A percentile compares a stretch with the other conserved stretches of the same genome.
Conservation (phyloP, 2,113 vertebrate genomes). For the Larimichthys polyactis region DNA sequence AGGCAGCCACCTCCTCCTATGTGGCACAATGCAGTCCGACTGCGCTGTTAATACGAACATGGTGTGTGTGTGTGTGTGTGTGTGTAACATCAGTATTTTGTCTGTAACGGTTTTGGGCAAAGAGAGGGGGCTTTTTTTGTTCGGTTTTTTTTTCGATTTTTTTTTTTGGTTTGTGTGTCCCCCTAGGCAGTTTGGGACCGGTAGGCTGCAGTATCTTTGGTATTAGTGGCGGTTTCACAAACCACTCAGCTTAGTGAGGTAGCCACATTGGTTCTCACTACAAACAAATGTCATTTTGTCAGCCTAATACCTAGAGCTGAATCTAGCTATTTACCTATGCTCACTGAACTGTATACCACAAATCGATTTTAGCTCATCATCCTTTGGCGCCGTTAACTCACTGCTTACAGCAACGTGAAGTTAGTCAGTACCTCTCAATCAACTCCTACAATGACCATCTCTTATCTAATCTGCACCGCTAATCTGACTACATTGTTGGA, state of each 20-base stretch:
- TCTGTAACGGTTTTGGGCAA: slow-evolving; percentile 46
- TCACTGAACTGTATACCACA: slow-evolving; percentile 77
- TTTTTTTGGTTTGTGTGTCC: slow-evolving; percentile 70
- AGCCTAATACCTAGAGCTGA: slow-evolving; percentile 74
- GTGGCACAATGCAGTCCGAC: slow-evolving; percentile 84
- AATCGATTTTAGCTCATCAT: slow-evolving; percentile 72
- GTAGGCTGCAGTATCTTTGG: slow-evolving; percentile 98
- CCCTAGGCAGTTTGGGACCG: slow-evolving; percentile 90
- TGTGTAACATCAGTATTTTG: slow-evolving; percentile 9
- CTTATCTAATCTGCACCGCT: slow-evolving; percentile 77
- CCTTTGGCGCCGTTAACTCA: slow-evolving; percentile 74
- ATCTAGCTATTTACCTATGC: slow-evolving; percentile 76
- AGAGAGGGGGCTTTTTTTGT: slow-evolving; percentile 16
- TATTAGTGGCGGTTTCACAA: slow-evolving; percentile 97
- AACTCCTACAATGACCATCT: slow-evolving; percentile 70
- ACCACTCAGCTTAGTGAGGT: slow-evolving; percentile 98
- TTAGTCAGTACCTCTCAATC: slow-evolving; percentile 69
- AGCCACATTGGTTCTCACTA: slow-evolving; percentile 96
- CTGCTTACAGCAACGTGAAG: slow-evolving; percentile 83
- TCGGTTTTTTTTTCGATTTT: neutral
- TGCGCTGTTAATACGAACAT: slow-evolving; percentile 72
- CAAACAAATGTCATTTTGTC: slow-evolving; percentile 90
- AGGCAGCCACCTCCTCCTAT: slow-evolving; percentile 78
- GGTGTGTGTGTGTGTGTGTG: slow-evolving; percentile 29
- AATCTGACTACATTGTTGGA: slow-evolving; percentile 83